Base-by-base conservation (phyloP, 2,113 vertebrate genomes). In the Marmota monax region DNA sequence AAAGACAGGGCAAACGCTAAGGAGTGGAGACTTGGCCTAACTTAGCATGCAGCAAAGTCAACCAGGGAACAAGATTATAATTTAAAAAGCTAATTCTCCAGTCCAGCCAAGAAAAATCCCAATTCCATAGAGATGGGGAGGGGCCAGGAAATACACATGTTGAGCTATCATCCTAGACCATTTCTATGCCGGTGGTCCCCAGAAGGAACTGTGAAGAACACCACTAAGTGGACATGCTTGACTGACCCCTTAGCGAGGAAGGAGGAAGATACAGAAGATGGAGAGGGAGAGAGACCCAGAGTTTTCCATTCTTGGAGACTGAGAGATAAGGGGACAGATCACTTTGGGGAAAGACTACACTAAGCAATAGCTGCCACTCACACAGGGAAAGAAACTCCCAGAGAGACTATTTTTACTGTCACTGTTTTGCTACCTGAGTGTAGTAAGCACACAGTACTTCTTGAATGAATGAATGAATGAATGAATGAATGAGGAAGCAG, bases 211-310 rank as follows among this genome's bases (percentile, higher is more conserved):
- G 27, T 39, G 7, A 85, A 23, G 90, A 84, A 42, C 5, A 2
- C 9, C 61, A n/a, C 39, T 23, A 5, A 16, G 8, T 1, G 8
- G 16, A 7, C 0, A 4, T 27, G 18, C 11, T 1, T 69, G 4
- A 48, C 70, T 37, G 65, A 48, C 16, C 25, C 25, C 67, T 42
- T 8, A 17, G 7, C 29, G 14, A 23, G 51, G 74, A 61, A 83
- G 69, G 27, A 63, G 2, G n/a, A n/a, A 73, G 79, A 37, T 3
- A 9, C 1, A 51, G 37, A 78, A 58, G 74, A 56, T 17, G 14
- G 69, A 56, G 4, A n/a, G 3, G 34, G n/a, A 22, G 61, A 78
- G 25, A 22, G 3, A 13, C 37, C 20, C 7, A 45, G 27, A 48
- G 11, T 4, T 37, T 61, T 92, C n/a, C n/a, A n/a, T n/a, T n/a